Base-by-base conservation (phyloP, 2,113 vertebrate genomes). In the Columba janthina region DNA sequence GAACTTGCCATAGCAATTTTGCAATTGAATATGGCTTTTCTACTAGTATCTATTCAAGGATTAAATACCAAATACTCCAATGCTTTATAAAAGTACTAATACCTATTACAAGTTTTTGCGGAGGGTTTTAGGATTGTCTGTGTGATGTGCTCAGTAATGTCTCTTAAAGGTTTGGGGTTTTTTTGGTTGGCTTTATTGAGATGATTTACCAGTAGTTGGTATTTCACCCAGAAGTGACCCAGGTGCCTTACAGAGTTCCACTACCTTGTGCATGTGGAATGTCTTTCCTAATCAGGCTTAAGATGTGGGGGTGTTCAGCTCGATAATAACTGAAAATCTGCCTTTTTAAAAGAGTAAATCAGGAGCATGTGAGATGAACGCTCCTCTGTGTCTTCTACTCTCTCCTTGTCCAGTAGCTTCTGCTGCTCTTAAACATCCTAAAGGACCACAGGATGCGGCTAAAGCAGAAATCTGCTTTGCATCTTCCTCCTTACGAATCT, bases 181-280 rank as follows among this genome's bases (percentile, higher is more conserved):
- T 88, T 62, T 58, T 19, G 44, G 31, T 86, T 54, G 71, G 31
- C 34, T 24, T 81, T 18, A 32, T 22, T 69, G 56, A 51, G 74
- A 36, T 61, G 67, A 82, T 89, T 94, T 79, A 26, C 91, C 40
- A 42, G 46, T 91, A 89, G 95, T 91, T 92, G 77, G 81, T 85
- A 92, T 94, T 96, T 96, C 92, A 95, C 83, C 89, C 94, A 86
- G 72, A 88, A 93, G 53, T 2, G 57, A 96, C 95, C 83, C 70
- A 96, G 96, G 89, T 97, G 91, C 87, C 21, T 91, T 50, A 17
- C 0, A 38, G 85, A 95, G 93, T 95, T 94, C 84, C 71, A 89
- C n/a, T 81, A 92, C 91, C 89, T 93, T 2, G 12, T 79, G 62
- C 64, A 19, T 82, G 77, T 82, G 91, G 80, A 94, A 92, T 79